Conservation (phyloP, 2,797 vertebrate species). For the Amphiprion clarkii region DNA sequence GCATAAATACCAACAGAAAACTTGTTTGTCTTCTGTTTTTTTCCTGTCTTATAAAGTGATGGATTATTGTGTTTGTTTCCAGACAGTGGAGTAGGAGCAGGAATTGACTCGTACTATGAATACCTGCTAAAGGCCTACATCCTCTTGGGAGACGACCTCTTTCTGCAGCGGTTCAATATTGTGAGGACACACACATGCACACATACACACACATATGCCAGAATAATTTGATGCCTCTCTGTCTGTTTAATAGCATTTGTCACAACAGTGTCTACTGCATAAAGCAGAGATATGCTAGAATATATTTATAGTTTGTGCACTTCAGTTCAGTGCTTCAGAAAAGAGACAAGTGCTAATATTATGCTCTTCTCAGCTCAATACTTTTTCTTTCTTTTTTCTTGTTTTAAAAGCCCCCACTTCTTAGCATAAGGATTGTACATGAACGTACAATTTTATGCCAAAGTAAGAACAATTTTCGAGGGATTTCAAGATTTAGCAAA, state of each 20-base stretch:
- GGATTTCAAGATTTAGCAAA: background rate
- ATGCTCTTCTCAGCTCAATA: background rate
- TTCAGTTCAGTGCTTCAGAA: background rate
- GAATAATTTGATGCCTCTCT: constrained; percentile 37
- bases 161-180: constrained; percentile 97
- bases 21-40: constrained; percentile 15
- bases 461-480: background rate
- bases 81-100: constrained; percentile 99
- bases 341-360: too few species aligned
- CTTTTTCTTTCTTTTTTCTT: background rate
- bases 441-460: background rate
- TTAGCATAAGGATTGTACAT: background rate
- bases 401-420: background rate
- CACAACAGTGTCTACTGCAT: constrained; percentile 9
- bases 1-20: background rate
- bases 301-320: background rate
- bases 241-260: constrained; percentile 43
- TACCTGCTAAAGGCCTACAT: constrained; percentile 98
- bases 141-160: constrained; percentile 96
- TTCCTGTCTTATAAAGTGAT: constrained; percentile 12
- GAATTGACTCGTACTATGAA: constrained; percentile 99
- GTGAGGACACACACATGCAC: constrained; percentile 82
- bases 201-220: constrained; percentile 3
- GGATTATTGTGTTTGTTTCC: constrained; percentile 39
- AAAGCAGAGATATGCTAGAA: background rate